These are phyloP conservation scores for Drosophila pectinifera DNA, from an alignment of 1,140 invertebrate species.

Conservation along the genomic window DNA sequence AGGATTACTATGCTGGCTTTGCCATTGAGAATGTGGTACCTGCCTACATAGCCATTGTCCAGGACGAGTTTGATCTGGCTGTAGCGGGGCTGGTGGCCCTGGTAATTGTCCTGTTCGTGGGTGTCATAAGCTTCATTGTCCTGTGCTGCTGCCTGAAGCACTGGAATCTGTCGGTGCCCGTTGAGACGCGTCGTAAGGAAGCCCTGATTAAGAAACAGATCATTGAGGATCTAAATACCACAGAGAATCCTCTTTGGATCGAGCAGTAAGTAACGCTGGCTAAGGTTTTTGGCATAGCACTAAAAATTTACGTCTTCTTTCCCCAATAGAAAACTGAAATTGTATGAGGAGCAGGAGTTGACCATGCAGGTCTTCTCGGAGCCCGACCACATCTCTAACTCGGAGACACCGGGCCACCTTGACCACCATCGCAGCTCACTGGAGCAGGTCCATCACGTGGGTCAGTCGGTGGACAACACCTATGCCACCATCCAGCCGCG, in stretches of 20 bases:
- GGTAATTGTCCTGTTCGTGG: constrained; percentile 93
- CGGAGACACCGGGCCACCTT: constrained; percentile 79
- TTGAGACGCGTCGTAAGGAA: constrained; percentile 87
- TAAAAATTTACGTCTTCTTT: constrained; percentile 18
- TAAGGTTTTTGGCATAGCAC: rapidly evolving
- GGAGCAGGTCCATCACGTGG: constrained; percentile 85
- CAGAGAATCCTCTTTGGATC: constrained; percentile 96
- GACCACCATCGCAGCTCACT: constrained; percentile 78
- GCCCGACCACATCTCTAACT: constrained; percentile 84
- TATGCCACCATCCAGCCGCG: constrained; percentile 94
- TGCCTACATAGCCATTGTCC: constrained; percentile 86
- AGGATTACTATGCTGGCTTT: constrained; percentile 87
- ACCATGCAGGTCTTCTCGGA: constrained; percentile 97
- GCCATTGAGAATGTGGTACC: constrained; percentile 93
- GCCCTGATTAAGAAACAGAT: constrained; percentile 93
- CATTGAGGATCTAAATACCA: constrained; percentile 93
- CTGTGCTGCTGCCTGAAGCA: constrained; percentile 95
- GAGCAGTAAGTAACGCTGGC: constrained; percentile 89
- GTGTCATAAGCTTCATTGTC: constrained; percentile 93
- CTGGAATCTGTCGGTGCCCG: constrained; percentile 88
- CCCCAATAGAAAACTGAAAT: constrained; percentile 90
- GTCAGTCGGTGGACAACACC: constrained; percentile 89
- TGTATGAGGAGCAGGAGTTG: constrained; percentile 96
- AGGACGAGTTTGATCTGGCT: constrained; percentile 93
- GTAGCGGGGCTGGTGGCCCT: constrained; percentile 94